Conservation (phyloP, 2,113 vertebrate species). For the Deroptyus accipitrinus region DNA sequence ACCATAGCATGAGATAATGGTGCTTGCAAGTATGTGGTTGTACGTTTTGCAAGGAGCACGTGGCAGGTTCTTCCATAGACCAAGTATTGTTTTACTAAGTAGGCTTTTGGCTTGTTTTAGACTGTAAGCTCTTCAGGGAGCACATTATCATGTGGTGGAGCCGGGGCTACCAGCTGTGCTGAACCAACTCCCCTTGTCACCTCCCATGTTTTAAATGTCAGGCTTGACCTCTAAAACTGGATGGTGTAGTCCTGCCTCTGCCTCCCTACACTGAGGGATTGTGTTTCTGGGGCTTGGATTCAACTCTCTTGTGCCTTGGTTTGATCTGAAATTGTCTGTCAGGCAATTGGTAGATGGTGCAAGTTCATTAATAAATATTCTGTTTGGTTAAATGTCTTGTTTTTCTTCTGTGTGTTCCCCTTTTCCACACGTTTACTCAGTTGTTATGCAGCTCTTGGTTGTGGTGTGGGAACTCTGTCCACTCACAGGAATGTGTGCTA, state of each 20-base stretch:
- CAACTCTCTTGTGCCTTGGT: neutral
- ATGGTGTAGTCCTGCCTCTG: neutral
- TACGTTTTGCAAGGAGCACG: accelerated
- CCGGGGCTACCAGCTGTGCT: neutral
- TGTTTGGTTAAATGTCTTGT: neutral
- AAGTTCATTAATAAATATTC: neutral
- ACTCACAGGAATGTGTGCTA: neutral
- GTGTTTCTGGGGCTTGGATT: accelerated
- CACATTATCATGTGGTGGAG: neutral
- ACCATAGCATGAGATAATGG: too few species aligned
- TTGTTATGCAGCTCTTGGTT: neutral
- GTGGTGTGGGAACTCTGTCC: neutral
- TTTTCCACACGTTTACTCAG: neutral
- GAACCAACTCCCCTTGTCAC: neutral
- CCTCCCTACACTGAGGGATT: accelerated
- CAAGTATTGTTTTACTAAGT: neutral
- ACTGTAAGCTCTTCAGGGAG: neutral
- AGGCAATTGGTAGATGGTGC: neutral
- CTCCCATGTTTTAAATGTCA: neutral
- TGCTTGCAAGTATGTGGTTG: neutral
- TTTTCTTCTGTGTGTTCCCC: accelerated
- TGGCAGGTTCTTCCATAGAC: neutral
- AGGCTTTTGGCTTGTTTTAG: neutral
- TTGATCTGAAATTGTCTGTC: neutral
- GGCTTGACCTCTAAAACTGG: neutral